Conservation (phyloP, 2,113 vertebrate genomes). For the Pagrus major region DNA sequence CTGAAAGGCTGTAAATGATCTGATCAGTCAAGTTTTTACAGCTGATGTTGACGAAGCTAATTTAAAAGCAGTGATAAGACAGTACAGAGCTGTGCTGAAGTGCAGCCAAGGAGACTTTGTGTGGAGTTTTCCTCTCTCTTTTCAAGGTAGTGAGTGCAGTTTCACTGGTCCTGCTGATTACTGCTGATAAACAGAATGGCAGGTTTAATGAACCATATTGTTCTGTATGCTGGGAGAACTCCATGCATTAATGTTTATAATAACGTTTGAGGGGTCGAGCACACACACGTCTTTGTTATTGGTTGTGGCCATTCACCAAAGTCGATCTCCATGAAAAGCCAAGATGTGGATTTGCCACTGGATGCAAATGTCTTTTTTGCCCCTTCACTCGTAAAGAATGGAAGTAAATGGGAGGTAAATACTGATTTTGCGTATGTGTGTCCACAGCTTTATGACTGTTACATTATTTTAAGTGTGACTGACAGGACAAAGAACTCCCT, state of each 20-base stretch:
- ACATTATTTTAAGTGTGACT: too few species aligned
- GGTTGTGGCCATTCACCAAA: too few species aligned
- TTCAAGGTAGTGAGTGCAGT: background rate
- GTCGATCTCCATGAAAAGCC: too few species aligned
- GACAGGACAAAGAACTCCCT: too few species aligned
- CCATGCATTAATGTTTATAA: background rate
- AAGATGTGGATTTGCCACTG: too few species aligned
- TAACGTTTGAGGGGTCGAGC: too few species aligned
- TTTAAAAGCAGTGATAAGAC: constrained; percentile 53
- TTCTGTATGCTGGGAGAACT: background rate
- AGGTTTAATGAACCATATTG: constrained; percentile 27
- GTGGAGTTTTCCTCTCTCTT: background rate
- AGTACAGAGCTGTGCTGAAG: constrained; percentile 22
- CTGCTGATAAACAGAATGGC: constrained; percentile 7
- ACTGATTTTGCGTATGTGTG: too few species aligned
- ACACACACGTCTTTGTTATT: too few species aligned
- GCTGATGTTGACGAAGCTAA: constrained; percentile 43
- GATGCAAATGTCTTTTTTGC: too few species aligned
- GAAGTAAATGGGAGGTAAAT: too few species aligned
- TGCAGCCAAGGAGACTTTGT: constrained; percentile 33
- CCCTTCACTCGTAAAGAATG: too few species aligned
- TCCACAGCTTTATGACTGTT: too few species aligned
- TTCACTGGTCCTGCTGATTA: constrained; percentile 22
- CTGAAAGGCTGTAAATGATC: constrained; percentile 50
- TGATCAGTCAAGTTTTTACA: constrained; percentile 40